These are phyloP conservation scores for Omphaloscelis lunosa DNA, from an alignment of 2,888 invertebrate species.

Conservation along the genomic window DNA sequence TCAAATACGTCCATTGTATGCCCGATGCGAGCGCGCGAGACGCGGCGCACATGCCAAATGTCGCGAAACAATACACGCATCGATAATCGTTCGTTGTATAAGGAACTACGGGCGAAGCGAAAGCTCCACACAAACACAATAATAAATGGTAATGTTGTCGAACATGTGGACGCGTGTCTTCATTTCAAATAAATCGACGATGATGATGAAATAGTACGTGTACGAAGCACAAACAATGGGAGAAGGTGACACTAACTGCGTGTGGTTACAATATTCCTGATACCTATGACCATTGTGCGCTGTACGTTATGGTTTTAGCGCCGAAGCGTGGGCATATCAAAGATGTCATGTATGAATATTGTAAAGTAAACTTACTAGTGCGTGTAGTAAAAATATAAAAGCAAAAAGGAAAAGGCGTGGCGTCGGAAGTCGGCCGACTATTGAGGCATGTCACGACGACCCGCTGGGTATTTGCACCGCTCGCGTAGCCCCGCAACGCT, in stretches of 20 bases:
- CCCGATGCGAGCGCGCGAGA: conserved; percentile 81
- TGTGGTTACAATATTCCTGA: conserved; percentile 72
- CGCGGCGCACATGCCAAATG: conserved; percentile 87
- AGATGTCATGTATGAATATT: conserved; percentile 67
- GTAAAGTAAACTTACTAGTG: conserved; percentile 65
- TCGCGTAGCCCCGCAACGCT: conserved; percentile 60
- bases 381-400: conserved; percentile 74
- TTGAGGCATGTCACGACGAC: conserved; percentile 74
- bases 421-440: conserved; percentile 73
- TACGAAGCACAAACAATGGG: conserved; percentile 79
- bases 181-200: conserved; percentile 80
- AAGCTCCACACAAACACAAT: conserved; percentile 80
- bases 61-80: conserved; percentile 86
- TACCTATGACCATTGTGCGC: conserved; percentile 70
- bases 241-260: conserved; percentile 77
- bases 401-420: conserved; percentile 77
- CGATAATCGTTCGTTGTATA: conserved; percentile 84
- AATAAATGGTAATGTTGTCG: conserved; percentile 82
- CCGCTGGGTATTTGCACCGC: conserved; percentile 66
- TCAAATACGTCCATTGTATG: conserved; percentile 86
- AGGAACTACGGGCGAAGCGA: conserved; percentile 80
- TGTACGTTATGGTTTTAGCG: conserved; percentile 71
- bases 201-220: conserved; percentile 84
- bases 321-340: conserved; percentile 70
- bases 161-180: conserved; percentile 81